Percentiles rank a stretch among this genome's conserved stretches.
Evolutionary conservation across 2,113 vertebrate genomes (phyloP).

Genomic region (Egretta garzetta): DNA sequence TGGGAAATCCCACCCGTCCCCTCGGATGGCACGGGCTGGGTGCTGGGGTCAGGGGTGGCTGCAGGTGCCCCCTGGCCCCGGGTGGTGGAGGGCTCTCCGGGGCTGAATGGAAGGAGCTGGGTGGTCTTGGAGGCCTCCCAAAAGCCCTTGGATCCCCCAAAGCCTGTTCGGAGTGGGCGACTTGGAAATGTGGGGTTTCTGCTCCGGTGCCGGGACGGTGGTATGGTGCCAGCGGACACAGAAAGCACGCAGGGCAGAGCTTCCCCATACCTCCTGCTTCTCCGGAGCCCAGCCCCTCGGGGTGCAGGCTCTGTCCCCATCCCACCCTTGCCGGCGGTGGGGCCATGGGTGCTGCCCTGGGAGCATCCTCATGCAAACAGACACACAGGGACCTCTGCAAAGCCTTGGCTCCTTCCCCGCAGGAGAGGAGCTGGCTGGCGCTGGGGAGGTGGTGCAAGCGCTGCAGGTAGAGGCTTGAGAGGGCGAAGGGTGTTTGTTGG

Average conservation of each 20-base stretch:
- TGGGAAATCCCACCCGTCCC: not conserved
- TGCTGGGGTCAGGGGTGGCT: not conserved
- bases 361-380: not conserved
- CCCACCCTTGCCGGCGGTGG: not conserved
- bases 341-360: not conserved
- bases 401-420: not conserved
- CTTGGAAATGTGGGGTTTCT: accelerated
- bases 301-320: not conserved
- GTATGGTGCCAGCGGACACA: accelerated
- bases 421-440: not conserved
- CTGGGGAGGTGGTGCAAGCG: not conserved
- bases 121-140: not conserved
- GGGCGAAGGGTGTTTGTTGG: not conserved
- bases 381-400: not conserved
- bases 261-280: not conserved
- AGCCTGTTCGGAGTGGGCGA: accelerated
- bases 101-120: not conserved
- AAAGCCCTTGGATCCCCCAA: not conserved
- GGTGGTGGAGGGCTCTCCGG: accelerated
- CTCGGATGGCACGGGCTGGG: accelerated
- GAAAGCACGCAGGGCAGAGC: not conserved
- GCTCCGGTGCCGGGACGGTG: accelerated
- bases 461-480: constrained; percentile 21
- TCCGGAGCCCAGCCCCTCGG: not conserved
- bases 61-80: not conserved